Conservation (phyloP, 2,797 vertebrate genomes). For the Diceros bicornis region DNA sequence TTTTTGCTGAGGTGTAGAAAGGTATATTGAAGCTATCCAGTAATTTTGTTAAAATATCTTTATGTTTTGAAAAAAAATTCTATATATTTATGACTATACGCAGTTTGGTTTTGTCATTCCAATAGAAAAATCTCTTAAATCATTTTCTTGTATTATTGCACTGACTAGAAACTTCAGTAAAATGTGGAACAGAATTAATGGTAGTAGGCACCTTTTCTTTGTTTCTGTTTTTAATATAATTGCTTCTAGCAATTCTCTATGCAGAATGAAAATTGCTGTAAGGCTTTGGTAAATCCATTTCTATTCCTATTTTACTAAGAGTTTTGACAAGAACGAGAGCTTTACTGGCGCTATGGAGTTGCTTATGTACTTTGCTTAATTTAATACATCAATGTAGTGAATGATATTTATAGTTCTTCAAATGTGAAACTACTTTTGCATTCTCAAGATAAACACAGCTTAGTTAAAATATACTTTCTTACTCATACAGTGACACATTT, state of each 20-base stretch:
- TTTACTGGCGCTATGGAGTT: background rate
- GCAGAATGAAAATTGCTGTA: background rate
- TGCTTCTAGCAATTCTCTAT: background rate
- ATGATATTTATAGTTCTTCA: background rate
- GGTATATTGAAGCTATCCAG: too few relatives aligned
- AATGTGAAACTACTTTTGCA: background rate
- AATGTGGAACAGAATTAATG: background rate
- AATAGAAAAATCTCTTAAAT: background rate
- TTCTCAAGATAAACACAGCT: background rate
- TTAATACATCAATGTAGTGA: background rate
- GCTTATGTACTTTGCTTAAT: background rate
- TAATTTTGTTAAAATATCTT: background rate
- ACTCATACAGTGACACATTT: background rate
- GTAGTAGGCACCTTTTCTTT: background rate
- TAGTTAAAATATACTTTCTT: background rate
- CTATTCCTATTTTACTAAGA: background rate
- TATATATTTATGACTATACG: background rate
- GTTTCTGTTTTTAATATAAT: background rate
- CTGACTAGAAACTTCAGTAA: background rate
- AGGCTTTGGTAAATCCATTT: background rate
- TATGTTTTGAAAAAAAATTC: background rate
- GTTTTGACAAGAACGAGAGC: too few relatives aligned
- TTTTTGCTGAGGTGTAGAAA: background rate
- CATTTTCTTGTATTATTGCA: background rate
- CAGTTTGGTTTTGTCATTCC: background rate